phyloP scores from a whole-genome alignment of 2,888 invertebrate species.

The Drosophila imparisetae region DNA sequence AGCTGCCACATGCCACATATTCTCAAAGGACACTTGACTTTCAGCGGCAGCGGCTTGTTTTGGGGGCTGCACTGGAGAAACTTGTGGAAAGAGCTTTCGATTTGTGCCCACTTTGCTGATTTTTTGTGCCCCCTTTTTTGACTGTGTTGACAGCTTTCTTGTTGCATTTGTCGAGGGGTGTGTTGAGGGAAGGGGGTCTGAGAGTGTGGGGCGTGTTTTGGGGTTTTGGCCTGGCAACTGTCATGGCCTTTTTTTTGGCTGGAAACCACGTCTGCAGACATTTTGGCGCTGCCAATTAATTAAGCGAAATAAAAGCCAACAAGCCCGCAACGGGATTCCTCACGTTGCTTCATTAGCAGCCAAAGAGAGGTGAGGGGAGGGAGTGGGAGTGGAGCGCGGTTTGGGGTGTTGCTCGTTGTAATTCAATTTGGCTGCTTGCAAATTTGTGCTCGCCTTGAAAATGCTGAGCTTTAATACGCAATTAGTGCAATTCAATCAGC shows the following conservation, averaged over 20 bases:
- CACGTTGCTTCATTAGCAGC: slow-evolving; percentile 60
- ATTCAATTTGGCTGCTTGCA: slow-evolving; percentile 75
- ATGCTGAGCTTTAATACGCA: slow-evolving; percentile 77
- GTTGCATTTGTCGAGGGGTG: slow-evolving; percentile 48
- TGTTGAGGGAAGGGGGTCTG: not conserved
- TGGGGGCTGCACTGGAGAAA: slow-evolving; percentile 35
- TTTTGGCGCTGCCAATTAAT: slow-evolving; percentile 80
- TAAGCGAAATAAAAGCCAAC: slow-evolving; percentile 81
- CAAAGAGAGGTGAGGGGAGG: not conserved
- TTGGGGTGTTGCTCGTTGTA: slow-evolving; percentile 47
- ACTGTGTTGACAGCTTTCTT: slow-evolving; percentile 73
- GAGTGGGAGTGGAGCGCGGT: not conserved
- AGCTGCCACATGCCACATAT: slow-evolving; percentile 60
- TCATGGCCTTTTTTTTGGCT: slow-evolving; percentile 47
- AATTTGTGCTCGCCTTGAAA: slow-evolving; percentile 70
- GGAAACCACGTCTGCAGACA: slow-evolving; percentile 44
- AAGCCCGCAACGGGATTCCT: slow-evolving; percentile 51
- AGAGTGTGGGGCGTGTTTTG: not conserved
- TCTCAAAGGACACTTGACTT: slow-evolving; percentile 83
- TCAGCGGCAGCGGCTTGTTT: slow-evolving; percentile 55
- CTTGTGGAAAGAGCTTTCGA: slow-evolving; percentile 9
- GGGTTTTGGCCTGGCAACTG: slow-evolving; percentile 25
- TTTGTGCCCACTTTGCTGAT: slow-evolving; percentile 5
- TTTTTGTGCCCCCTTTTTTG: slow-evolving; percentile 8
- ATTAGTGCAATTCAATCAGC: slow-evolving; percentile 80